These are phyloP conservation scores for Alouatta palliata DNA, from an alignment of 2,113 vertebrate species.

Conservation along the genomic window DNA sequence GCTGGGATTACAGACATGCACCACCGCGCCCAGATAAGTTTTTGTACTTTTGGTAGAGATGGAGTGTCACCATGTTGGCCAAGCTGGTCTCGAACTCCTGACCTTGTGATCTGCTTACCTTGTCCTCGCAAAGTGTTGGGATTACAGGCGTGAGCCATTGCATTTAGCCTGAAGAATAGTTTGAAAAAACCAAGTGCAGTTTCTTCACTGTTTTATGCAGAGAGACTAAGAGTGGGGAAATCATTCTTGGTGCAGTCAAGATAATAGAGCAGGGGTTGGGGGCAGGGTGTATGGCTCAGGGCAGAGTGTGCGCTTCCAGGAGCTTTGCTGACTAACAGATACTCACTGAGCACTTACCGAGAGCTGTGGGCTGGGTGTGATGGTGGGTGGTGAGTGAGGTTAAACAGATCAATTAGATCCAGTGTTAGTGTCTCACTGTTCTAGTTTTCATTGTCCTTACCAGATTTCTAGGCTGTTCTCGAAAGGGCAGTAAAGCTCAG, in stretches of 20 bases:
- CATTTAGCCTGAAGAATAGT: background rate
- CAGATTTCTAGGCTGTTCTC: background rate
- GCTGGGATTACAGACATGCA: too few relatives aligned
- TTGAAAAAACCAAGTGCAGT: background rate
- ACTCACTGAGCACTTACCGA: background rate
- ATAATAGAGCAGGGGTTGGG: fast-evolving
- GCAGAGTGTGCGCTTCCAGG: background rate
- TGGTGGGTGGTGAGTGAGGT: background rate
- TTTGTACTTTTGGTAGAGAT: too few relatives aligned
- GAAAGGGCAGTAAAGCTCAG: background rate
- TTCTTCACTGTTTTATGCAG: background rate
- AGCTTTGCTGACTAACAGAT: background rate
- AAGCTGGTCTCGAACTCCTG: too few relatives aligned
- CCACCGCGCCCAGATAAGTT: too few relatives aligned
- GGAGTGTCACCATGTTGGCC: too few relatives aligned
- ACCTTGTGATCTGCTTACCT: too few relatives aligned
- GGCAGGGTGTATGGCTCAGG: background rate
- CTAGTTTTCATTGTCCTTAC: background rate
- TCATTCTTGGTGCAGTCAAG: background rate
- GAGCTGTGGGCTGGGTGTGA: background rate
- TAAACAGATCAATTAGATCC: background rate
- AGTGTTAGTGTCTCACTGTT: background rate
- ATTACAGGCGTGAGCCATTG: too few relatives aligned
- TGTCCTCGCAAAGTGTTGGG: too few relatives aligned
- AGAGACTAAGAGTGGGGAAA: background rate